phyloP scores from a whole-genome alignment of 2,113 vertebrate genomes.

The Eurystomus gularis region DNA sequence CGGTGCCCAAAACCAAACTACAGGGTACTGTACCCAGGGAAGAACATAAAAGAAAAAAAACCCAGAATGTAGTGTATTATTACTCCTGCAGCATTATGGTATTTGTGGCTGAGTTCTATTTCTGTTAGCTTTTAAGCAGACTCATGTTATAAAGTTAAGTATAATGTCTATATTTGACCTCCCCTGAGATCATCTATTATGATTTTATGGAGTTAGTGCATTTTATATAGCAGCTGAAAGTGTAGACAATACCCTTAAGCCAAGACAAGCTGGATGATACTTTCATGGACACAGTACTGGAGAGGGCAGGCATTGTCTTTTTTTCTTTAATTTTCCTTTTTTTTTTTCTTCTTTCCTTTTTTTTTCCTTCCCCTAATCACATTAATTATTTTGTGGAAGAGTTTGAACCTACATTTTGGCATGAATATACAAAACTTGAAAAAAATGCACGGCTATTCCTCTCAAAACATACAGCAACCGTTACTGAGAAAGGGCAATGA shows the following conservation, averaged over 20 bases:
- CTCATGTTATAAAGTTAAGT: conserved; percentile 4
- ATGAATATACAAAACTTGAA: background rate
- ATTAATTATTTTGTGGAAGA: background rate
- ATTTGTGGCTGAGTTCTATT: conserved; percentile 55
- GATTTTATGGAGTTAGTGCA: background rate
- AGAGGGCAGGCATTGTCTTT: background rate
- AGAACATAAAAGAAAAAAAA: background rate
- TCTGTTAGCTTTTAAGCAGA: conserved; percentile 25
- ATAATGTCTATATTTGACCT: conserved; percentile 51
- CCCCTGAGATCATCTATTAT: background rate
- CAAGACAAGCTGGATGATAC: background rate
- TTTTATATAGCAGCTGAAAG: background rate
- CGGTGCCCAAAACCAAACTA: conserved; percentile 37
- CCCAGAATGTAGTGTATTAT: background rate
- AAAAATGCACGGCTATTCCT: background rate
- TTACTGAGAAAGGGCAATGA: background rate
- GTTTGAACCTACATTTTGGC: background rate
- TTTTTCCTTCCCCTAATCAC: background rate
- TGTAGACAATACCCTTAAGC: background rate
- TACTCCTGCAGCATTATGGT: conserved; percentile 3
- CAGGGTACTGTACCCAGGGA: background rate
- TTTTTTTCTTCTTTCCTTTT: background rate
- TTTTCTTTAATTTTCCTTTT: background rate
- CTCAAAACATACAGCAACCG: background rate
- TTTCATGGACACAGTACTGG: background rate